phyloP scores from a whole-genome alignment of 2,113 vertebrate genomes.

The Cyphomyrus plagiostoma region DNA sequence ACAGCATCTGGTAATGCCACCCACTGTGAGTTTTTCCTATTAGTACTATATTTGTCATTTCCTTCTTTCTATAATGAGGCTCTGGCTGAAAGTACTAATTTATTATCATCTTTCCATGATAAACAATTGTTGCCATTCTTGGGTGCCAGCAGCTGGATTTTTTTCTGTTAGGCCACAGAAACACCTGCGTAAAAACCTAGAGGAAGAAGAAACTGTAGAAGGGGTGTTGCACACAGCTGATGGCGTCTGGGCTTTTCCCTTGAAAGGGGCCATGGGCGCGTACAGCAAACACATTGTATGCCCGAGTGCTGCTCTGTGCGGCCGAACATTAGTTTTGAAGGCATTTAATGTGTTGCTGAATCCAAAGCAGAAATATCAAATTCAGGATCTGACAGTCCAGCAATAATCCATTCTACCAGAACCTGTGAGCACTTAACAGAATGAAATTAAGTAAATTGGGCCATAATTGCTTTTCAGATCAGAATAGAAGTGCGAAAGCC shows the following conservation, averaged over 20 bases:
- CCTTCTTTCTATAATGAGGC: background rate
- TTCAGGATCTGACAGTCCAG: background rate
- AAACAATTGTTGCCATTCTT: background rate
- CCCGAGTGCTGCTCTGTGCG: background rate
- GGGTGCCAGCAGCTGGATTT: background rate
- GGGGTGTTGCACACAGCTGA: background rate
- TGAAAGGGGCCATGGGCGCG: background rate
- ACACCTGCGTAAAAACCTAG: background rate
- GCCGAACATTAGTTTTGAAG: background rate
- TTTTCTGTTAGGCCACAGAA: slow-evolving; percentile 10
- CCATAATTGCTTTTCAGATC: background rate
- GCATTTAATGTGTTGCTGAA: background rate
- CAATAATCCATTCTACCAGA: background rate
- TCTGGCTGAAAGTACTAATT: background rate
- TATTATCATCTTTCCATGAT: background rate
- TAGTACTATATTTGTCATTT: background rate
- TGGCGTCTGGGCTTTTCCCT: background rate
- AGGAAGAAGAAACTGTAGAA: background rate
- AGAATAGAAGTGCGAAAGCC: background rate
- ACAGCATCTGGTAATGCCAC: background rate
- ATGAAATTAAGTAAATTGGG: background rate
- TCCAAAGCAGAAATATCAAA: background rate
- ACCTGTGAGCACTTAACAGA: background rate
- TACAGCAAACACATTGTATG: background rate
- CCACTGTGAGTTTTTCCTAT: background rate